Percentiles rank a stretch among this genome's conserved stretches.
Evolutionary conservation across 37 sponge, comb jelly and placozoan species (phyloP).

Genomic region (Oscarella lobularis): DNA sequence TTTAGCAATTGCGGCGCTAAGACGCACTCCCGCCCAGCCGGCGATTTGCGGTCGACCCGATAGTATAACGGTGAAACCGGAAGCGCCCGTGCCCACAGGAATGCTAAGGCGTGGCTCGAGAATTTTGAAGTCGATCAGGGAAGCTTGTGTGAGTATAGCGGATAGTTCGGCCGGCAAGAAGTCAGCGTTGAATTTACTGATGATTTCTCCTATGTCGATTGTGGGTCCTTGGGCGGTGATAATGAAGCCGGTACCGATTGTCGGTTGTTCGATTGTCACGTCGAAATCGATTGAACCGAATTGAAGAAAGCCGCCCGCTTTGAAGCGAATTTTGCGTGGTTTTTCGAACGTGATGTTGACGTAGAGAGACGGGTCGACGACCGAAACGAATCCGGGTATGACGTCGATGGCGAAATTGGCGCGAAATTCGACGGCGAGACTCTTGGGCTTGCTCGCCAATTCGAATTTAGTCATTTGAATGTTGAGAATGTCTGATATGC

Average conservation of each 20-base stretch:
- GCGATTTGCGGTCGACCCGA: background rate
- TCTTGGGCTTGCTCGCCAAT: background rate
- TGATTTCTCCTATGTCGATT: background rate
- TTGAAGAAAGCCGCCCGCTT: background rate
- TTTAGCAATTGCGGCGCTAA: background rate
- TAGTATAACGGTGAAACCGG: background rate
- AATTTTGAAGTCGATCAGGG: background rate
- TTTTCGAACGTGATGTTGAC: background rate
- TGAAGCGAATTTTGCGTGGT: background rate
- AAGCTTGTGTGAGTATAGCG: background rate
- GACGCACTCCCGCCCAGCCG: background rate
- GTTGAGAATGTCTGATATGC: background rate
- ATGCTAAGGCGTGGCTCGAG: background rate
- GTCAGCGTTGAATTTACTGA: background rate
- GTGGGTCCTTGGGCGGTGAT: background rate
- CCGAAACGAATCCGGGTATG: background rate
- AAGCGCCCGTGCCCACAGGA: background rate
- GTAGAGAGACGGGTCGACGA: background rate
- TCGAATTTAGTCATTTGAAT: background rate
- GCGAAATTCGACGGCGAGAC: background rate
- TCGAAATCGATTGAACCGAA: background rate
- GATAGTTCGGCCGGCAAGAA: background rate
- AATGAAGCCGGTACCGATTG: too few relatives aligned
- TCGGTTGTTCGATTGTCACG: too few relatives aligned
- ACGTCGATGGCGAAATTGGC: background rate